Evolutionary conservation across 2,797 vertebrate genomes (phyloP), one percentile per base, ranked within the genome.

Genomic region (Eidolon dupreanum): DNA sequence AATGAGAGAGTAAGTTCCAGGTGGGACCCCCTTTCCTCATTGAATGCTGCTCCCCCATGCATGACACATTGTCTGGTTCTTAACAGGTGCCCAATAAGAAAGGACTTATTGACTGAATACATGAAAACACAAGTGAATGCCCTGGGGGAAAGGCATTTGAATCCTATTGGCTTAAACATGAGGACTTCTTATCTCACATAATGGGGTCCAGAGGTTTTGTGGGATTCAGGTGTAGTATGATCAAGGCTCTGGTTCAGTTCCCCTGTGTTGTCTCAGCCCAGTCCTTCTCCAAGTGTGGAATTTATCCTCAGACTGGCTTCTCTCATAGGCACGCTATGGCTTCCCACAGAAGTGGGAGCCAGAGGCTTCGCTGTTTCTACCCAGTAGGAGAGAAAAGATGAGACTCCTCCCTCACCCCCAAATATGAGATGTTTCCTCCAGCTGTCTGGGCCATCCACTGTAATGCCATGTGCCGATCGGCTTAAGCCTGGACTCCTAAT

Each of bases 321-420:
- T 65, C 16, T 78, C 61, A 38, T 4, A 26, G 57, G 7, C 49
- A 20, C 4, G 13, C 3, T 1, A 2, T 1, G 13, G 41, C 59
- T 77, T 31, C 26, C 41, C 31, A 7, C 1, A n/a, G 43, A 78
- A 15, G 7, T 3, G 2, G 51, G 13, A 57, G 28, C 7, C 5
- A 61, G 26, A 65, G 20, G 24, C 16, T 24, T 61, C 49, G 33
- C 43, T 1, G 1, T 28, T 74, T n/a, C 41, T 51, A 22, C 4
- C 13, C 36, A 24, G 4, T 2, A 17, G 22, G 51, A 84, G 8
- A 74, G 22, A 28, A 8, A 84, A 8, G 38, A 6, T 5, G 17
- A 16, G 2, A 28, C 3, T 5, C 4, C 20, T 3, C 1, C 3
- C 20, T 4, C 36, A 4, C 6, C 1, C 0, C 1, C 43, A 6